These are phyloP conservation scores for Eilema caniola DNA, from an alignment of 2,888 invertebrate genomes.

Conservation along the genomic window DNA sequence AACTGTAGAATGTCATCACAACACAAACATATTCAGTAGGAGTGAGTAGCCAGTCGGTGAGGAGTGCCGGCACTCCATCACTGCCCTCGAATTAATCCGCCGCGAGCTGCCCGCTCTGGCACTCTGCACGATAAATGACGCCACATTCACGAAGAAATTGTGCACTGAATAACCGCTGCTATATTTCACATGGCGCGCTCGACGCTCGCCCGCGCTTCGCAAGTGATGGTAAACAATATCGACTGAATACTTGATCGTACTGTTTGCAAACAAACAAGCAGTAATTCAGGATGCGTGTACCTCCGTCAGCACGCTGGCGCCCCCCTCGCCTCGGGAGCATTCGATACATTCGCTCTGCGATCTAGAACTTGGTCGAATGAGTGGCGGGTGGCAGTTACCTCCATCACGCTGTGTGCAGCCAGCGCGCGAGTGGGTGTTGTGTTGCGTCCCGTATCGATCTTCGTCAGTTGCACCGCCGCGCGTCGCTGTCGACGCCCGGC, in stretches of 20 bases:
- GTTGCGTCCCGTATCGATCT: slow-evolving; percentile 14
- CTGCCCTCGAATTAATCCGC: slow-evolving; percentile 39
- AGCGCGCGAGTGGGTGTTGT: background rate
- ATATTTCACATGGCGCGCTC: slow-evolving; percentile 24
- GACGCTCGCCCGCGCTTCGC: background rate
- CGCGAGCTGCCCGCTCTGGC: slow-evolving; percentile 14
- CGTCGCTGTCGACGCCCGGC: slow-evolving; percentile 11
- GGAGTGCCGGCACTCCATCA: slow-evolving; percentile 32
- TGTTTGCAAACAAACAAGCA: background rate
- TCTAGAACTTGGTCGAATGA: background rate
- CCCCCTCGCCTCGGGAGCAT: too few relatives aligned
- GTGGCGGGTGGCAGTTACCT: background rate
- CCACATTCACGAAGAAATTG: slow-evolving; percentile 43
- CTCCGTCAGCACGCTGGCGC: background rate
- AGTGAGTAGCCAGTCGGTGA: background rate
- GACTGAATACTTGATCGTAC: slow-evolving; percentile 7
- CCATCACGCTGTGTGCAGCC: background rate
- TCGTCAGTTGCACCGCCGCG: background rate
- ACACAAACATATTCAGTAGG: background rate
- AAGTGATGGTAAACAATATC: slow-evolving; percentile 23
- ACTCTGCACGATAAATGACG: slow-evolving; percentile 46
- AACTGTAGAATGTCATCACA: too few relatives aligned
- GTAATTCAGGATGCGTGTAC: background rate
- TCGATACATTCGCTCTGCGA: too few relatives aligned
- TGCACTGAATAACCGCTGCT: slow-evolving; percentile 36